Percentiles rank a stretch among this genome's conserved stretches.
phyloP scores from a whole-genome alignment of 2,888 invertebrate genomes.

The Exocentrus adspersus region DNA sequence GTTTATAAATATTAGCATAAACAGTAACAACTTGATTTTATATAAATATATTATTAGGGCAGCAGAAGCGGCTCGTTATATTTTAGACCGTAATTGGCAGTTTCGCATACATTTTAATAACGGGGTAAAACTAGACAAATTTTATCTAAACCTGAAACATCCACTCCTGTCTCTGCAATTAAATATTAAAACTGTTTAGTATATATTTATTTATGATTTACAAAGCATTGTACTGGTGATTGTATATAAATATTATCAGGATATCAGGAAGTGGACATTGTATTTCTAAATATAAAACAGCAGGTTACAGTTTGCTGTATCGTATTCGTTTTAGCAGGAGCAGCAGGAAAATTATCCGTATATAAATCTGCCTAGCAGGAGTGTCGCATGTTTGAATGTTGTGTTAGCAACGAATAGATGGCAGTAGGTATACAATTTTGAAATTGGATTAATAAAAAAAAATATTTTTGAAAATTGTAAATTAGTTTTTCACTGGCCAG shows the following conservation, averaged over 20 bases:
- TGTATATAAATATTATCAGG: conserved; percentile 27
- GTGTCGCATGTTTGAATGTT: background rate
- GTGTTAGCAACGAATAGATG: background rate
- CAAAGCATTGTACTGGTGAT: conserved; percentile 16
- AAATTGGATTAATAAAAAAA: background rate
- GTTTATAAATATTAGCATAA: conserved; percentile 15
- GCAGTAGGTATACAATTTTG: background rate
- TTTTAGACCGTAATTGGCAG: background rate
- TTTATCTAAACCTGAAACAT: too few species aligned
- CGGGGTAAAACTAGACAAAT: background rate
- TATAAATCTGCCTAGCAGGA: background rate
- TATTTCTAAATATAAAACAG: conserved; percentile 6
- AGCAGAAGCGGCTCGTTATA: conserved; percentile 11
- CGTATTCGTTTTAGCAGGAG: background rate
- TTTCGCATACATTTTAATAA: conserved; percentile 6
- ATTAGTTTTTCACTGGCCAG: too few species aligned
- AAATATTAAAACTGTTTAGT: too few species aligned
- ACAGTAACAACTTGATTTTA: conserved; percentile 17
- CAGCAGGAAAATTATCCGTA: background rate
- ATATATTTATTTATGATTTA: conserved; percentile 18
- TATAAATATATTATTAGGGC: conserved; percentile 25
- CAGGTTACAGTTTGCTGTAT: background rate
- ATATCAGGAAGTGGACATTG: conserved; percentile 9
- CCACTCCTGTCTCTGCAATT: too few species aligned
- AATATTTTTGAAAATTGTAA: too few species aligned